Evolutionary conservation across 2,888 invertebrate genomes (phyloP).

Genomic region (Cantharis lateralis): DNA sequence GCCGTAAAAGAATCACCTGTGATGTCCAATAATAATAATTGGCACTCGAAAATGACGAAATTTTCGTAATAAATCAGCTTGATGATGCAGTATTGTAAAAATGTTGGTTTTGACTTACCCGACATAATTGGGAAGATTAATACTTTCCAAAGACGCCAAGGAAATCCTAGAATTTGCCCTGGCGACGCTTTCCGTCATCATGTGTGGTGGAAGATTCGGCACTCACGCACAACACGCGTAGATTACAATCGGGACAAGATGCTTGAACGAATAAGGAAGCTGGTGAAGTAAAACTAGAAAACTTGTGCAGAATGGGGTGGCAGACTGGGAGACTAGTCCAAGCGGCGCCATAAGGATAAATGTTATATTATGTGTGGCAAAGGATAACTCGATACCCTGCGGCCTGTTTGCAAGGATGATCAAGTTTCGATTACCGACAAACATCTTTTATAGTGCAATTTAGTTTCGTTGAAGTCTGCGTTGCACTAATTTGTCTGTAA

Average conservation of each 20-base stretch:
- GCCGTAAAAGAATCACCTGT: too few species aligned
- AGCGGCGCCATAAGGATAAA: background rate
- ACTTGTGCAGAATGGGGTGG: background rate
- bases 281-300: background rate
- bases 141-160: background rate
- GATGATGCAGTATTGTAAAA: too few species aligned
- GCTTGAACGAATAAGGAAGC: background rate
- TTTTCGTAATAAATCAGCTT: too few species aligned
- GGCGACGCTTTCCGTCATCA: background rate
- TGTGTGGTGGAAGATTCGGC: background rate
- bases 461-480: too few species aligned
- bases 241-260: background rate
- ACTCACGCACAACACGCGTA: background rate
- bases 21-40: too few species aligned
- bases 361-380: background rate
- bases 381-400: background rate
- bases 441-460: too few species aligned
- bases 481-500: too few species aligned
- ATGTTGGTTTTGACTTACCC: background rate
- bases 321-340: background rate
- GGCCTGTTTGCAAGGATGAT: too few species aligned
- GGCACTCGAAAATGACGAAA: too few species aligned
- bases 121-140: background rate
- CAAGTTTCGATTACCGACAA: too few species aligned
- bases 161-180: background rate